These are phyloP conservation scores for Colletes gigas DNA, from an alignment of 1,140 invertebrate genomes.

Conservation along the genomic window DNA sequence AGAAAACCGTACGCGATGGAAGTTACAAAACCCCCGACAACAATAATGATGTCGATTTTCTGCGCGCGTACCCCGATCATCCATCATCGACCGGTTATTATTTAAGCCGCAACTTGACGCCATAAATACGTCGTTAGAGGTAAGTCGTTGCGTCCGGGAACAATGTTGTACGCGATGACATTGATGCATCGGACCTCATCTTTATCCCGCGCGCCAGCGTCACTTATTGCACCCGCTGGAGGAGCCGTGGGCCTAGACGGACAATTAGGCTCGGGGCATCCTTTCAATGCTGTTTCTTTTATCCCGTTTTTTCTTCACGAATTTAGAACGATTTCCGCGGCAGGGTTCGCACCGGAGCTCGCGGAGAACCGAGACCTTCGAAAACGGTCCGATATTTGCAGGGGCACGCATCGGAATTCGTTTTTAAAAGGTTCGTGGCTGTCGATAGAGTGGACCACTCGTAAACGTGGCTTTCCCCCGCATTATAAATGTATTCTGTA, in stretches of 20 bases:
- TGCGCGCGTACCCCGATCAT: constrained; percentile 74
- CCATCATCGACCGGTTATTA: constrained; percentile 80
- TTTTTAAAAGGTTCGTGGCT: too few relatives aligned
- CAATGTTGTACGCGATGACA: constrained; percentile 73
- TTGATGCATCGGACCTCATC: constrained; percentile 75
- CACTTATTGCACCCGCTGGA: constrained; percentile 53
- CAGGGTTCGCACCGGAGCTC: too few relatives aligned
- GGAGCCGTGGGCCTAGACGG: neutral
- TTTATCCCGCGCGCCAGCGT: constrained; percentile 58
- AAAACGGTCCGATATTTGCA: too few relatives aligned
- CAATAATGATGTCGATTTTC: constrained; percentile 80
- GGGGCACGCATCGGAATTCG: too few relatives aligned
- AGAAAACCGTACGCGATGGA: constrained; percentile 62
- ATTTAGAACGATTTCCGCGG: neutral
- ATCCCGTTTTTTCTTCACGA: neutral
- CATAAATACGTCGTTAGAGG: constrained; percentile 80
- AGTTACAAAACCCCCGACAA: constrained; percentile 73
- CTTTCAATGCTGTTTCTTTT: neutral
- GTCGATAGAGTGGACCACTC: too few relatives aligned
- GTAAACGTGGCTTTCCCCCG: too few relatives aligned
- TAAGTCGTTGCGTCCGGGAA: constrained; percentile 68
- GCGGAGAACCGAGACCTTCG: too few relatives aligned
- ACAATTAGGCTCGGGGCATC: constrained; percentile 23
- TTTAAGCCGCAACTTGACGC: constrained; percentile 80
- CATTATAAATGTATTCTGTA: too few relatives aligned